Base-by-base conservation (phyloP, 92 coral and sea anemone species). In the Bergia sp. region DNA sequence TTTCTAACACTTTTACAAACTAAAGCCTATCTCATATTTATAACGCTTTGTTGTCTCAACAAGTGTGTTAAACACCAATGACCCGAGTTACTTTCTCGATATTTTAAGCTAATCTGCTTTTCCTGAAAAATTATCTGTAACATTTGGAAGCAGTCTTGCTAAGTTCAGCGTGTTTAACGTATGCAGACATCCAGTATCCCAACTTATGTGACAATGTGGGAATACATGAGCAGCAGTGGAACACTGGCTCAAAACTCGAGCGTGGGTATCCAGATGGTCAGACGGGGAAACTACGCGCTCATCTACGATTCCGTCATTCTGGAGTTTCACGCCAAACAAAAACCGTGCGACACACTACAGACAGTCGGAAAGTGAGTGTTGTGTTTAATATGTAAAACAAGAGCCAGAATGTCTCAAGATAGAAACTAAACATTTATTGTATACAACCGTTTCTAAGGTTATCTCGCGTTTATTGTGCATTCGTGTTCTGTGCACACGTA, bases 151-250 rank as follows among this genome's bases (percentile, higher is more conserved):
- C 53, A 47, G 10, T 47, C 15, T 15, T 13, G 21, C 66, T 13
- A 13, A 55, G 21, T 61, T 61, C 2, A 61, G 10, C 0, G 3
- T 61, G 23, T 18, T 61, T 72, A 21, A 72, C 37, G 42, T 50
- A 11, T n/a, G 7, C 4, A 81, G 88, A 86, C 90, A 5, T 92
- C 95, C 45, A 90, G 91, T 53, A 90, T 92, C 7, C 96, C 96
- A 4, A 92, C 95, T 8, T 94, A 88, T 50, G 94, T 90, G 44
- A 93, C 94, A 20, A 94, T 94, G 96, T 92, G 91, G 93, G 95
- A 94, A 69, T 92, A 86, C 86, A 94, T 94, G 93, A 88, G 90
- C 80, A 86, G 95, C 5, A 89, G 92, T 3, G 94, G 93, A 4
- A 88, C 91, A 0, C 89, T 94, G 44, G 86, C 82, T 7, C 71